Conservation (phyloP, 2,888 invertebrate genomes). For the Pyrrhosoma nymphula region DNA sequence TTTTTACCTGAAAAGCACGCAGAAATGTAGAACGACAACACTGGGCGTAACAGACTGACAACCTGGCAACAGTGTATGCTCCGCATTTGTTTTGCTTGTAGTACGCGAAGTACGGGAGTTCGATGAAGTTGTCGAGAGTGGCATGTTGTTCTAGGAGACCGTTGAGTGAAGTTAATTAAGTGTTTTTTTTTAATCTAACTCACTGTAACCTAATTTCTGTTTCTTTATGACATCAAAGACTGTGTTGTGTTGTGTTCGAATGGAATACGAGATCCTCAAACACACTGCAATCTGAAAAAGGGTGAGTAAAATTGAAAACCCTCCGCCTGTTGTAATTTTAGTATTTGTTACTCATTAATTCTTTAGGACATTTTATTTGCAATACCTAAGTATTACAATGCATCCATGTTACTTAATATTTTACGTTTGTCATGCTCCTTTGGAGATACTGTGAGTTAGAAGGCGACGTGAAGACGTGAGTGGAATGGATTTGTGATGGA, state of each 20-base stretch:
- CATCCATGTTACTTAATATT: too few species aligned
- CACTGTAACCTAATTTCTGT: not conserved
- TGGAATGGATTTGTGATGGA: too few species aligned
- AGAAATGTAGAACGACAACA: not conserved
- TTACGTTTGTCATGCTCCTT: too few species aligned
- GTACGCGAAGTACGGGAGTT: not conserved
- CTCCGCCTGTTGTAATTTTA: not conserved
- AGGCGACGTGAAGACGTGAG: too few species aligned
- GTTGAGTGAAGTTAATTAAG: not conserved
- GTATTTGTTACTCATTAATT: not conserved
- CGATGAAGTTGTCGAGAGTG: not conserved
- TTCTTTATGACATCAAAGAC: not conserved
- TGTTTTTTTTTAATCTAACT: not conserved
- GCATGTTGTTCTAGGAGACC: not conserved
- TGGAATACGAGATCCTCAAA: not conserved
- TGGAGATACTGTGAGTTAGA: too few species aligned
- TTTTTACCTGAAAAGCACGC: too few species aligned
- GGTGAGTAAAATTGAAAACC: not conserved
- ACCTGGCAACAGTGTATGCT: slow-evolving; percentile 15
- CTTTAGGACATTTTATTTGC: not conserved
- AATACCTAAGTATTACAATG: too few species aligned
- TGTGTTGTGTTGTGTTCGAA: not conserved
- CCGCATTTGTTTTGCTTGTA: slow-evolving; percentile 7
- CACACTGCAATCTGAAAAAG: not conserved
- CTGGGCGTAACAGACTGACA: not conserved